These are phyloP conservation scores for Lepisosteus osseus DNA, from an alignment of 2,113 vertebrate genomes.

Conservation along the genomic window DNA sequence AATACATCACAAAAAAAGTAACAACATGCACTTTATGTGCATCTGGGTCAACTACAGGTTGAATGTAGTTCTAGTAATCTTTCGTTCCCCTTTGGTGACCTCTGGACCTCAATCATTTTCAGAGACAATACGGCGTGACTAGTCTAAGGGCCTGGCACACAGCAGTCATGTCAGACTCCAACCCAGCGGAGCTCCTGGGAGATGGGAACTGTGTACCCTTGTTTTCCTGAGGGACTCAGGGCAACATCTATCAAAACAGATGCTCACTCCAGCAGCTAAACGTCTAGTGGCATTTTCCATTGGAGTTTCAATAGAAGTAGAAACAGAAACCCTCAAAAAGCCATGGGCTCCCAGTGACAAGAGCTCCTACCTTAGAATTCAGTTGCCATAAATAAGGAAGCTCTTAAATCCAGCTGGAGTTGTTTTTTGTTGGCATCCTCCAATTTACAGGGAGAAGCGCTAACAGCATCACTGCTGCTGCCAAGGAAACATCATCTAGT, in stretches of 20 bases:
- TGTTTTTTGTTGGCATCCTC: background rate
- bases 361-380: too few relatives aligned
- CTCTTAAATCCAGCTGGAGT: background rate
- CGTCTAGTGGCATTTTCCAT: background rate
- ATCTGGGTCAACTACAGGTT: too few relatives aligned
- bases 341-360: background rate
- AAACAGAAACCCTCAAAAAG: background rate
- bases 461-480: background rate
- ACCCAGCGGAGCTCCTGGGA: background rate
- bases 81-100: background rate
- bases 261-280: background rate
- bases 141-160: background rate
- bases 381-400: too few relatives aligned
- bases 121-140: background rate
- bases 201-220: background rate
- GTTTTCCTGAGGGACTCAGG: background rate
- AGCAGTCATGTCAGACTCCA: slow-evolving; percentile 4
- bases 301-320: background rate
- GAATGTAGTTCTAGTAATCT: too few relatives aligned
- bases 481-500: background rate
- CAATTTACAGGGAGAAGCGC: background rate
- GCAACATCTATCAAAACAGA: background rate
- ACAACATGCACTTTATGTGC: too few relatives aligned
- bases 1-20: too few relatives aligned
- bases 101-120: background rate